phyloP scores from a whole-genome alignment of 1,140 invertebrate species.

The Zaprionus gabonicus region DNA sequence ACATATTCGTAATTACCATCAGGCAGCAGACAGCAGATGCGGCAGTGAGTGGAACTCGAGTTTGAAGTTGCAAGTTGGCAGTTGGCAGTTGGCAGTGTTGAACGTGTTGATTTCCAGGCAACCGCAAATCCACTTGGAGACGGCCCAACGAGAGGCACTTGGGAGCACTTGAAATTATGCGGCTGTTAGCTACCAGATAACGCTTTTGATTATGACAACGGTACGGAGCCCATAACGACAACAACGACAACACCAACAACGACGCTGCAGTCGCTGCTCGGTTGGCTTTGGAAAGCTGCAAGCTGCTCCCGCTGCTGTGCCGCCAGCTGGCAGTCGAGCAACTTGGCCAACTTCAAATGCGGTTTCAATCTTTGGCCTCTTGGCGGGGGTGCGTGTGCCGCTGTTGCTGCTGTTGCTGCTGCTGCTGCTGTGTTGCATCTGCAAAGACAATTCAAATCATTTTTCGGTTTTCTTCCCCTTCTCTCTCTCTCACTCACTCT shows the following conservation, averaged over 20 bases:
- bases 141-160: constrained; percentile 52
- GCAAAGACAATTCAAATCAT: constrained; percentile 50
- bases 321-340: background rate
- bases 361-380: constrained; percentile 8
- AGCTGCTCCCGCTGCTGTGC: constrained; percentile 11
- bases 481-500: background rate
- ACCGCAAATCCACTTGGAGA: constrained; percentile 79
- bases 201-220: constrained; percentile 82
- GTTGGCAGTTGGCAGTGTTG: background rate
- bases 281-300: constrained; percentile 35
- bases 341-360: constrained; percentile 43
- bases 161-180: constrained; percentile 76
- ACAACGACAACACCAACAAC: background rate
- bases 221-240: constrained; percentile 26
- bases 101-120: constrained; percentile 72
- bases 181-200: constrained; percentile 81
- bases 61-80: background rate
- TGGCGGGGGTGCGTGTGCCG: constrained; percentile 41
- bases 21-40: background rate
- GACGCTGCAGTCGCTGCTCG: constrained; percentile 28
- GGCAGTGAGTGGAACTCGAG: constrained; percentile 3
- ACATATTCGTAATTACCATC: constrained; percentile 53
- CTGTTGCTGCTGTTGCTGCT: background rate
- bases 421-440: constrained; percentile 26
- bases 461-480: constrained; percentile 21